Evolutionary conservation across 64 coral and sea anemone genomes (phyloP), one percentile per base, ranked within the genome.

Genomic region (Dendrophyllia cribrosa): DNA sequence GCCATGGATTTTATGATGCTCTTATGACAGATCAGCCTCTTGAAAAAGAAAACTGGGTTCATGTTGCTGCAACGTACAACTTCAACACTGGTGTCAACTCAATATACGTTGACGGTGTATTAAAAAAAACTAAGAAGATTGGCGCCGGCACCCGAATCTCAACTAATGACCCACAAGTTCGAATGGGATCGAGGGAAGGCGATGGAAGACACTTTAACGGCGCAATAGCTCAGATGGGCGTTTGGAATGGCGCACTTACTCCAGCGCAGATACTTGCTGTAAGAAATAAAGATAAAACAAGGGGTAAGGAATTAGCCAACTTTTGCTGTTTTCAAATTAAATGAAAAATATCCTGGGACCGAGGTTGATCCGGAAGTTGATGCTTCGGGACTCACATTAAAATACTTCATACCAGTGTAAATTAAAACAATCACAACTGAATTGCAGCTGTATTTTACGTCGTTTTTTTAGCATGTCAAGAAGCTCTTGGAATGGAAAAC

Each of bases 51-150:
- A 44, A 43, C 12, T 80, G 77, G 60, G 26, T 8, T 13, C 79
- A 83, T 48, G 79, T 83, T 48, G 79, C 79, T 20, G 79, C 79
- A 7, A 83, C 79, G 2, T 83, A 83, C 60, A 15, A 83, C 60
- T 24, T 34, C 19, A 16, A n/a, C 15, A 83, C 59, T 17, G 79
- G 79, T 20, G 15, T n/a, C 34, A 83, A 83, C 7, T 46, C 60
- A 6, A 19, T 83, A 3, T 83, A 83, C 19, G 45, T 83, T 21
- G 43, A 83, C 20, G 79, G 79, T 9, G 6, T 48, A 3, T 21
- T 65, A 24, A 43, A 50, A 17, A 48, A 5, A 7, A 60, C 24
- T 5, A 51, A 17, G 62, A 51, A 86, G 14, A 69, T 86, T 86
- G 63, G 82, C 9, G 69, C 17, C 6, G 66, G 66, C 6, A 55